Conservation (phyloP, 2,113 vertebrate genomes). For the Hippocampus abdominalis region DNA sequence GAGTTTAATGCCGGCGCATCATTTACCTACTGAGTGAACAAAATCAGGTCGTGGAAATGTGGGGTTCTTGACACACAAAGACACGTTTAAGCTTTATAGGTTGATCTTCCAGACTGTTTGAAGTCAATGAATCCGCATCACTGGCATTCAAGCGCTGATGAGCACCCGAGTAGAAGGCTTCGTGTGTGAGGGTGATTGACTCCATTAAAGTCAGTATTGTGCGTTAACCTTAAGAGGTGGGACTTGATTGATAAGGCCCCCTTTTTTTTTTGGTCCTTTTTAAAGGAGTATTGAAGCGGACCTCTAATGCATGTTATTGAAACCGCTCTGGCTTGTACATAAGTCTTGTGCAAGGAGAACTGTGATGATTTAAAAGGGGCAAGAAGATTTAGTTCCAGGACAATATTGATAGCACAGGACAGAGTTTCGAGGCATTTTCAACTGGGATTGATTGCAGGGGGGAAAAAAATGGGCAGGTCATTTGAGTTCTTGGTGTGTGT, state of each 20-base stretch:
- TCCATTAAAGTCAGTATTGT: conserved; percentile 52
- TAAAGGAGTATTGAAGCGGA: background rate
- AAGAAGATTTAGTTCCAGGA: conserved; percentile 49
- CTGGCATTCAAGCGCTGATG: conserved; percentile 54
- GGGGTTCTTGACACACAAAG: conserved; percentile 50
- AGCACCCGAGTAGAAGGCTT: conserved; percentile 44
- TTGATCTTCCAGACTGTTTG: conserved; percentile 51
- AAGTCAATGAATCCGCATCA: conserved; percentile 51
- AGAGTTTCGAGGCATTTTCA: conserved; percentile 45
- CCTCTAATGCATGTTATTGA: conserved; percentile 56
- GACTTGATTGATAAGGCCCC: conserved; percentile 55
- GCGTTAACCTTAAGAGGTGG: conserved; percentile 52
- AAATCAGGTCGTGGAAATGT: conserved; percentile 55
- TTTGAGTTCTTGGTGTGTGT: conserved; percentile 29
- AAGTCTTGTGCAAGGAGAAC: conserved; percentile 47
- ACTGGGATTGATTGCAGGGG: conserved; percentile 45
- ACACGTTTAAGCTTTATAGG: conserved; percentile 40
- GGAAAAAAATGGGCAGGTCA: conserved; percentile 44
- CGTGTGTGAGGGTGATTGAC: conserved; percentile 37
- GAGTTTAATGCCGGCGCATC: conserved; percentile 9
- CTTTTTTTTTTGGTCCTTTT: conserved; percentile 10
- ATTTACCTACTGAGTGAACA: conserved; percentile 35
- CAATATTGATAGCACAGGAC: conserved; percentile 52
- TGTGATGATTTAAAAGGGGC: conserved; percentile 50
- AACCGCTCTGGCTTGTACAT: conserved; percentile 46